Evolutionary conservation across 2,113 vertebrate genomes (phyloP).

Genomic region (Verasper variegatus): DNA sequence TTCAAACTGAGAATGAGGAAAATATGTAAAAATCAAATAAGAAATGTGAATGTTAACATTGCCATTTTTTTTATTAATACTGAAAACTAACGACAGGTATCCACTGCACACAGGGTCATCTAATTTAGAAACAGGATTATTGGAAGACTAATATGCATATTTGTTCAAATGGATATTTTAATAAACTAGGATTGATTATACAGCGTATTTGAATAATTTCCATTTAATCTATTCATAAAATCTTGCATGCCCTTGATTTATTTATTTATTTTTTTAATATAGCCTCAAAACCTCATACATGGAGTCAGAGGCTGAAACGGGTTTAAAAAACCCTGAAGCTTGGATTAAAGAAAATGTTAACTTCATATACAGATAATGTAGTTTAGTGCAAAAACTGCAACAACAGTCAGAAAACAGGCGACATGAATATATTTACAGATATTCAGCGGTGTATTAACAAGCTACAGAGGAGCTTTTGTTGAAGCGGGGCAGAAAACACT

Average conservation of each 20-base stretch:
- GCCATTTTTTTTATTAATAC: not conserved
- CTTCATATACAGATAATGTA: not conserved
- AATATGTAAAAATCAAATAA: not conserved
- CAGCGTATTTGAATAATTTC: not conserved
- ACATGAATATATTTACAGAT: conserved; percentile 8
- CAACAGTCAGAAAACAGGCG: not conserved
- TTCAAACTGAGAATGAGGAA: not conserved
- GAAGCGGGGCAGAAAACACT: not conserved
- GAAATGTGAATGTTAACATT: conserved; percentile 16
- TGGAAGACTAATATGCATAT: not conserved
- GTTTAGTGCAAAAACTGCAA: not conserved
- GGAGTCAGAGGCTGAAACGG: no score
- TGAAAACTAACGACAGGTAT: not conserved
- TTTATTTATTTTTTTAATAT: not conserved
- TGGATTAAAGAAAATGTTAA: not conserved
- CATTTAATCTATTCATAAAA: not conserved
- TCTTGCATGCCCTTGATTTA: not conserved
- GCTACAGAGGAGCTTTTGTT: not conserved
- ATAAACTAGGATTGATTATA: conserved; percentile 1
- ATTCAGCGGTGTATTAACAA: not conserved
- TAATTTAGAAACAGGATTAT: not conserved
- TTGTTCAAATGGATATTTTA: not conserved
- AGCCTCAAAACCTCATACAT: not conserved
- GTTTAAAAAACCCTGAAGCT: not conserved
- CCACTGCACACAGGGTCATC: not conserved